phyloP scores from a whole-genome alignment of 2,113 vertebrate species.

The Pheucticus melanocephalus region DNA sequence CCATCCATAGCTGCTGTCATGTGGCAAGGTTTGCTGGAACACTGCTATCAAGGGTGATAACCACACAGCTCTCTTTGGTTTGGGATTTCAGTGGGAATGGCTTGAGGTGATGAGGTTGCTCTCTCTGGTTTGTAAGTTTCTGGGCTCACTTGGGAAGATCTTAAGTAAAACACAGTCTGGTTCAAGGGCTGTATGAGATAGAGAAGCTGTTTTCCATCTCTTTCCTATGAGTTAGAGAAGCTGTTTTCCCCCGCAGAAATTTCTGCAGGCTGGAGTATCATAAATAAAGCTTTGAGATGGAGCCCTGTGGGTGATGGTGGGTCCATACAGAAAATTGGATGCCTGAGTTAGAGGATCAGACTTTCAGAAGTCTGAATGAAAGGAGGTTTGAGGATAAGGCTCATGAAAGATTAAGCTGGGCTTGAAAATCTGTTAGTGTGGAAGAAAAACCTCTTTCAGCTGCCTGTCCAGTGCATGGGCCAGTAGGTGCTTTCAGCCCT shows the following conservation, averaged over 20 bases:
- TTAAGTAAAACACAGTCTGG: not conserved
- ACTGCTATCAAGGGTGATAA: not conserved
- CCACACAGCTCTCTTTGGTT: not conserved
- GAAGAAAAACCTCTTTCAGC: not conserved
- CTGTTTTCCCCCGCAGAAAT: not conserved
- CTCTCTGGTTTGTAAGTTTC: not conserved
- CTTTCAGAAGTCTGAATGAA: not conserved
- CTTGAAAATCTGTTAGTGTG: not conserved
- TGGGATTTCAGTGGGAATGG: not conserved
- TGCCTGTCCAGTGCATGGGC: accelerated
- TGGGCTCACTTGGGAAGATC: not conserved
- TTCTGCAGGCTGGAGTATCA: not conserved
- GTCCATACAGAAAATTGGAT: not conserved
- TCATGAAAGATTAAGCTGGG: conserved; percentile 22
- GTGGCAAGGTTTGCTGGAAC: not conserved
- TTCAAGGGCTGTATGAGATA: accelerated
- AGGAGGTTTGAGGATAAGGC: not conserved
- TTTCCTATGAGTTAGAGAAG: not conserved
- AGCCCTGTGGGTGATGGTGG: accelerated
- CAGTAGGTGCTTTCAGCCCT: not conserved
- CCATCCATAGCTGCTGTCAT: not conserved
- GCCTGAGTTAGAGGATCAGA: not conserved
- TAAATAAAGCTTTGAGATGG: not conserved
- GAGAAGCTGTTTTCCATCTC: not conserved
- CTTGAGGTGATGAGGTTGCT: not conserved